Evolutionary conservation across 2,797 vertebrate species (phyloP).

Genomic region (Paguma larvata): DNA sequence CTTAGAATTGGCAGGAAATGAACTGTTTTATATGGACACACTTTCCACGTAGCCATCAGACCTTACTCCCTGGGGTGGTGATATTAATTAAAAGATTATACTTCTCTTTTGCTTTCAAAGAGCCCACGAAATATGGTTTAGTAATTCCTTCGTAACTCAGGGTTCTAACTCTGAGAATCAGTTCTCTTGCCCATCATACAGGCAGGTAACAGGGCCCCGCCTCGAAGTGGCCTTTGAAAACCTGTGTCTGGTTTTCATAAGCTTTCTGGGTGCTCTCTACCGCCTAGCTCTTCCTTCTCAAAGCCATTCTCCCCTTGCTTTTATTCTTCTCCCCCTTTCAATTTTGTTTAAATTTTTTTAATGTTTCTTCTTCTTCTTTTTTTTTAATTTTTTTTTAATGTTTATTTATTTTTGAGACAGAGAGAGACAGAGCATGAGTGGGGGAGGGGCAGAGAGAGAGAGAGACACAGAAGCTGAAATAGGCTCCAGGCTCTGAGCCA

Average conservation of each 20-base stretch:
- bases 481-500: too few relatives aligned
- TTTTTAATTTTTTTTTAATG: too few relatives aligned
- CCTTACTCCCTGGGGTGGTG: background rate
- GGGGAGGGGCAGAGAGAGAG: too few relatives aligned
- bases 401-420: too few relatives aligned
- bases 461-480: too few relatives aligned
- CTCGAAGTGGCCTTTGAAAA: background rate
- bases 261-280: too few relatives aligned
- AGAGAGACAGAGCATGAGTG: too few relatives aligned
- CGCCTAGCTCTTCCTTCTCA: background rate
- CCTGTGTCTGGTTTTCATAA: background rate
- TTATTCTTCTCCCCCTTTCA: background rate
- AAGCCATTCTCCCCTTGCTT: background rate
- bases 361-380: too few relatives aligned
- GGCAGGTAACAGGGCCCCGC: accelerated
- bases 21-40: background rate
- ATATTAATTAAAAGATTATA: background rate
- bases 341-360: background rate
- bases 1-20: background rate
- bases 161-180: background rate
- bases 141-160: background rate
- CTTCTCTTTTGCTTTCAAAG: background rate
- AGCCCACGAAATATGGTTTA: background rate
- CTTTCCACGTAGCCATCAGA: background rate
- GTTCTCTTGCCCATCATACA: background rate